Evolutionary conservation across 1,140 invertebrate genomes (phyloP).

Genomic region (Galleria mellonella): DNA sequence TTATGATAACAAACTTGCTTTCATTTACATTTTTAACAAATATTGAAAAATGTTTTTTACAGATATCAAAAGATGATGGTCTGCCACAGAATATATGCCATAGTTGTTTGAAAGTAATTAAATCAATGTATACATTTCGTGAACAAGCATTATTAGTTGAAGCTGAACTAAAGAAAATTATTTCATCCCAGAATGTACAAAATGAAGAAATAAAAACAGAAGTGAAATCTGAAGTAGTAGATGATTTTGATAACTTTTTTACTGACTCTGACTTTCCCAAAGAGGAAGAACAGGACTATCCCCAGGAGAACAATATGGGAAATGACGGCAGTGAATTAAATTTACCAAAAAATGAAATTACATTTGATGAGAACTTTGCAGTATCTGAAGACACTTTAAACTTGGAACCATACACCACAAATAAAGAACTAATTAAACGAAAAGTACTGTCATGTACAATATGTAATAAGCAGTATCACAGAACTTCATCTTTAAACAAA

Average conservation of each 20-base stretch:
- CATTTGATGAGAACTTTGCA: not conserved
- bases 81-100: constrained; percentile 61
- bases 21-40: too few relatives aligned
- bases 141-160: constrained; percentile 41
- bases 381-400: not conserved
- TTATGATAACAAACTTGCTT: too few relatives aligned
- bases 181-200: constrained; percentile 24
- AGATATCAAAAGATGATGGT: constrained; percentile 57
- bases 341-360: not conserved
- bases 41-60: constrained; percentile 8
- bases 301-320: not conserved
- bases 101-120: constrained; percentile 46
- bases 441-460: constrained; percentile 15
- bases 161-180: constrained; percentile 39
- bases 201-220: constrained; percentile 23
- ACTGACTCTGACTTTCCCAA: not conserved
- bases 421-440: not conserved
- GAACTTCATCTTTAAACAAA: not conserved
- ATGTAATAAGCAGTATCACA: constrained; percentile 25
- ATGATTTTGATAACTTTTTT: constrained; percentile 12
- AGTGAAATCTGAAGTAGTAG: constrained; percentile 22
- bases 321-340: not conserved
- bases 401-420: constrained; percentile 3
- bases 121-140: constrained; percentile 48
- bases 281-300: too few relatives aligned